These are phyloP conservation scores for Pandion haliaetus DNA, from an alignment of 2,113 vertebrate genomes.

Conservation along the genomic window DNA sequence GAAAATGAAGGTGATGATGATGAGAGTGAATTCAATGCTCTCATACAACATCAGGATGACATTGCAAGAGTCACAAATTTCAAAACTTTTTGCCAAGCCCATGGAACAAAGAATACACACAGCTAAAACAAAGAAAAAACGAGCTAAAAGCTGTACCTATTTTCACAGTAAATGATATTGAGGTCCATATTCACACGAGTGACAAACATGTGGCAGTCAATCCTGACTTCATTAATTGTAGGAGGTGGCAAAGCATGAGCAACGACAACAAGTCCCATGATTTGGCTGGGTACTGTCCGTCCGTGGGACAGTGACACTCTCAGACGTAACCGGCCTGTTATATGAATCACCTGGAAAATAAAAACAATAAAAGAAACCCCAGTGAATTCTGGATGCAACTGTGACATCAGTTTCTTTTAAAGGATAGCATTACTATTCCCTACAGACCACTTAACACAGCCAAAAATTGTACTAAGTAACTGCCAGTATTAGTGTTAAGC, in stretches of 20 bases:
- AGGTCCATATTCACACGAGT: slow-evolving; percentile 99
- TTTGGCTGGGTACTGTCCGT: slow-evolving; percentile 91
- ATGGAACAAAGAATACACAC: not conserved
- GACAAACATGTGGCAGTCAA: slow-evolving; percentile 99
- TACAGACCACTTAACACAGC: not conserved
- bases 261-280: slow-evolving; percentile 97
- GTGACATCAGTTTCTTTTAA: slow-evolving; percentile 24
- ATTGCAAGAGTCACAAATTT: not conserved
- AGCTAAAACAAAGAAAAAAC: not conserved
- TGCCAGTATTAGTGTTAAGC: slow-evolving; percentile 5
- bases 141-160: slow-evolving; percentile 84
- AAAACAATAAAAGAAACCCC: slow-evolving; percentile 48
- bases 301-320: slow-evolving; percentile 91
- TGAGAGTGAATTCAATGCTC: not conserved
- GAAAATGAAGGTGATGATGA: not conserved
- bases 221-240: slow-evolving; percentile 99
- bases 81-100: not conserved
- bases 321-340: slow-evolving; percentile 94
- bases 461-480: slow-evolving; percentile 29
- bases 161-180: slow-evolving; percentile 99
- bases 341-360: slow-evolving; percentile 91
- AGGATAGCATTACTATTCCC: not conserved
- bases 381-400: slow-evolving; percentile 39
- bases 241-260: slow-evolving; percentile 96
- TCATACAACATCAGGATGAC: not conserved